Base-by-base conservation (phyloP, 2,113 vertebrate genomes). In the Prunella himalayana region DNA sequence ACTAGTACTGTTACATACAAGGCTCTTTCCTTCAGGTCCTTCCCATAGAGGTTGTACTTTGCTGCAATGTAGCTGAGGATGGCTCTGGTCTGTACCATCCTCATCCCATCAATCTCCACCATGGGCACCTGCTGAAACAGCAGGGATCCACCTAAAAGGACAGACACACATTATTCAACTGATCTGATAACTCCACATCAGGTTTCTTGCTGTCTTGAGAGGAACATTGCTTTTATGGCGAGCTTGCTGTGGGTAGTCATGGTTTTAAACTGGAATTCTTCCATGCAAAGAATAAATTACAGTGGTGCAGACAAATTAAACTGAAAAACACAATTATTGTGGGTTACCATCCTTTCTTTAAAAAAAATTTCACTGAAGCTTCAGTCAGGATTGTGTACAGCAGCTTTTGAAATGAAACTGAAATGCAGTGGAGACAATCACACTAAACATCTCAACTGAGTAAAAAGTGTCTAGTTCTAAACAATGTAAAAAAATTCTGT, bases 71-170 rank as follows among this genome's bases (percentile, higher is more conserved):
- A 90, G 79, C 21, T 69, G 41, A 82, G 79, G 49, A 90, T 82
- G 71, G 87, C 87, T 83, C 79, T 76, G 5, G 98, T 98, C 97
- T 99, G 99, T 49, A 99, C 94, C 56, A 99, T 96, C 84, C 98
- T 98, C 99, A 99, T 98, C 60, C 98, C 98, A 27, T 99, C 99
- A 0, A 99, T 99, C 94, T 99, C 99, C 53, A 99, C 98, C 98
- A 99, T n/a, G 3, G 99, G 99, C 56, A 99, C 97, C 89, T 99
- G 99, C 44, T 99, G 98, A 64, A 98, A 99, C 84, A 99, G 92
- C 87, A 99, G 97, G 8, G 31, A 96, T 86, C 98, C 99, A 91
- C 50, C 97, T 97, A 13, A 37, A 70, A 30, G 44, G 64, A 81
- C 90, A 86, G 6, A 21, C 23, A 68, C 11, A 44, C 4, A 15